These are phyloP conservation scores for Paragorgia papillata DNA, from an alignment of 92 coral and sea anemone genomes.

Conservation along the genomic window DNA sequence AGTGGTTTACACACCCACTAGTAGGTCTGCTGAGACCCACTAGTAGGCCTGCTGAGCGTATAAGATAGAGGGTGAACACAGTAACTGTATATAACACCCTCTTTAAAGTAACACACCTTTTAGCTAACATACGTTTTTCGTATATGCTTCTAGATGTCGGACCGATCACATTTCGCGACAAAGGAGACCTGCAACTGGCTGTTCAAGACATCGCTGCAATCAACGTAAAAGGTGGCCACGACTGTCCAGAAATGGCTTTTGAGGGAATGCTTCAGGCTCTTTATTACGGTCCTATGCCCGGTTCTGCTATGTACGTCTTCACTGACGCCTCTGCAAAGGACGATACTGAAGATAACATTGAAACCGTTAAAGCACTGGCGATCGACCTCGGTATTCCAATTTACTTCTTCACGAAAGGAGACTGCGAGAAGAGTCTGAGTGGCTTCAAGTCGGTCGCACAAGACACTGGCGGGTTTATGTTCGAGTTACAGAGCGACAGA, in stretches of 20 bases:
- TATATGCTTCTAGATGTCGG: constrained; percentile 32
- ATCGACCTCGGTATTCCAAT: constrained; percentile 60
- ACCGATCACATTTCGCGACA: constrained; percentile 52
- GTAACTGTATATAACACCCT: too few relatives aligned
- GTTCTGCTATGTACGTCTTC: constrained; percentile 91
- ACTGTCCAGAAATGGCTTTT: constrained; percentile 78
- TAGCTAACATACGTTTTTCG: neutral
- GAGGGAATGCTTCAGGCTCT: constrained; percentile 72
- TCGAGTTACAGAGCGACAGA: constrained; percentile 17
- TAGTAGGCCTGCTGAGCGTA: too few relatives aligned
- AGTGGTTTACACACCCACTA: too few relatives aligned
- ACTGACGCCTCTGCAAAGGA: constrained; percentile 91
- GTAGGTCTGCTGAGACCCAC: too few relatives aligned
- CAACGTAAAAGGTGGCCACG: constrained; percentile 75
- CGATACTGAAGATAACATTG: constrained; percentile 60
- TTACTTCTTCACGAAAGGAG: constrained; percentile 81
- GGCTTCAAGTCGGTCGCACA: constrained; percentile 23
- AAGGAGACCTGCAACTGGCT: constrained; percentile 50
- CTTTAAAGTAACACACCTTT: neutral
- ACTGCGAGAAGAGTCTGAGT: constrained; percentile 10
- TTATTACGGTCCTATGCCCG: constrained; percentile 64
- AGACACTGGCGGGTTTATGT: constrained; percentile 34
- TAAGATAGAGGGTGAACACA: too few relatives aligned
- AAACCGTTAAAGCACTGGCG: constrained; percentile 32
- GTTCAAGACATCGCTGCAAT: constrained; percentile 65